Evolutionary conservation across 1,140 invertebrate genomes (phyloP), one percentile per base, ranked within the genome.

Genomic region (Macrocentrus cingulum): DNA sequence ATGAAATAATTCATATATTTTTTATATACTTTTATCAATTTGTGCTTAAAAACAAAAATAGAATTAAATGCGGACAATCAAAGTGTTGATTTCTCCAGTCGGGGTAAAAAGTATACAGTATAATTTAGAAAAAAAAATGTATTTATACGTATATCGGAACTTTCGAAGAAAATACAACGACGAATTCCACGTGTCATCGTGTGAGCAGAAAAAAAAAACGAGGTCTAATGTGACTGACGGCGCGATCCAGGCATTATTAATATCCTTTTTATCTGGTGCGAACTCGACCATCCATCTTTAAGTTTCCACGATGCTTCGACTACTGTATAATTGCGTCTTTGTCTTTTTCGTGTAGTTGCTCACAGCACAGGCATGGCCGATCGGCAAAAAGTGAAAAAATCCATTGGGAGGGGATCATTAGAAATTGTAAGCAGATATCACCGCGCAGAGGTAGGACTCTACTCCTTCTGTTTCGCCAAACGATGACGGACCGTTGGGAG

Each of bases 381-480:
- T 13, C 32, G 29, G 19, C 19, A 22, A 15, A 18, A 50, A 51
- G 37, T 4, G 22, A 23, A 9, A 45, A 16, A 4, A 18, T 6
- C 9, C 7, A 4, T 19, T 15, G 22, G 25, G 32, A 13, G 60
- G 54, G 44, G 51, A 59, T 64, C 66, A 68, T 69, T 71, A 71
- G 66, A 71, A 69, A 71, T 71, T 69, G 66, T 67, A 68, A 71
- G 56, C 46, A 60, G 55, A 54, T 44, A 61, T 45, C 45, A n/a
- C 23, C 19, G 42, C 25, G 19, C n/a, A 45, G 15, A 2, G 44
- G 22, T 19, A n/a, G 1, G 46, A 49, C 32, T 15, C 49, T 51
- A 29, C 36, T 36, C 6, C 15, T 36, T 13, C 20, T 29, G 25
- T 29, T 4, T 39, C 8, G 3, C 36, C 7, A 39, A 39, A 39